Evolutionary conservation across 2,113 vertebrate genomes (phyloP).

Genomic region (Nannobrachium achirus): DNA sequence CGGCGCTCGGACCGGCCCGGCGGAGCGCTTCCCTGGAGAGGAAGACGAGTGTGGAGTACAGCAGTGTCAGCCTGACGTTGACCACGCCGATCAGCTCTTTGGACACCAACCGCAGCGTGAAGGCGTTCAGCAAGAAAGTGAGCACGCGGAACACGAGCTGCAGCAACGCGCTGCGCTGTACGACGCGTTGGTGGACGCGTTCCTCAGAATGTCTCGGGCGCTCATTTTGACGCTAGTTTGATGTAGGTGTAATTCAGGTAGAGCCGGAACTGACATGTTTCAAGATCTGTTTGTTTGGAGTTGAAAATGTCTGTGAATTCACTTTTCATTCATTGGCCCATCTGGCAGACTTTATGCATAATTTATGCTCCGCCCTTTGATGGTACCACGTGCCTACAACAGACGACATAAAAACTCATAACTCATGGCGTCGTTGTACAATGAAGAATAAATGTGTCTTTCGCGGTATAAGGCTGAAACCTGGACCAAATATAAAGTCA

Average conservation of each 20-base stretch:
- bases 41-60: conserved; percentile 93
- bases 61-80: conserved; percentile 92
- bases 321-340: too few relatives aligned
- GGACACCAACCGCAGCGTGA: conserved; percentile 93
- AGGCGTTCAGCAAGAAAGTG: conserved; percentile 92
- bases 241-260: too few relatives aligned
- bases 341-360: too few relatives aligned
- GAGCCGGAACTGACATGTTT: too few relatives aligned
- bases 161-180: conserved; percentile 76
- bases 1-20: conserved; percentile 91
- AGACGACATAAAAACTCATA: conserved; percentile 61
- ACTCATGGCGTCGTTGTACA: conserved; percentile 56
- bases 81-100: conserved; percentile 92
- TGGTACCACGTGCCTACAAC: too few relatives aligned
- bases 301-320: too few relatives aligned
- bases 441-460: too few relatives aligned
- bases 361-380: conserved; percentile 55
- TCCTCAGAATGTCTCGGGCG: conserved; percentile 72
- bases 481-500: neutral
- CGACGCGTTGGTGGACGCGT: conserved; percentile 75
- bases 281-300: too few relatives aligned
- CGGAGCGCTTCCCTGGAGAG: conserved; percentile 95
- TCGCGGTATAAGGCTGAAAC: too few relatives aligned
- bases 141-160: conserved; percentile 91
- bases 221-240: conserved; percentile 68